Base-by-base conservation (phyloP, 2,888 invertebrate genomes). In the Entomobrya multifasciata region DNA sequence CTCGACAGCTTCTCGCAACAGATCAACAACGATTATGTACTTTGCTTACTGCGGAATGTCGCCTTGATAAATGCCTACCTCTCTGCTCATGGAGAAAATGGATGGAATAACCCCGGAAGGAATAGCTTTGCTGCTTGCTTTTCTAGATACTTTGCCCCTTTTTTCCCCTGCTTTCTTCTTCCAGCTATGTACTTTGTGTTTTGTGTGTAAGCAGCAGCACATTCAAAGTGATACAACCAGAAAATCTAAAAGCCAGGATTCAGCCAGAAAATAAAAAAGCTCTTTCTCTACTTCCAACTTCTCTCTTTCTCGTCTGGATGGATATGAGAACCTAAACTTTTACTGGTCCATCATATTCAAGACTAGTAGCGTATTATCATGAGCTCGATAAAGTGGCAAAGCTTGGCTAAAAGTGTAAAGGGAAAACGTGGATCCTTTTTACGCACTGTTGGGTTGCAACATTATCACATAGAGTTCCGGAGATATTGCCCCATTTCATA, bases 41-140 rank as follows among this genome's bases (percentile, higher is more conserved):
- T 55, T 52, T 49, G 67, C 44, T 22, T 72, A 41, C 44, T 72
- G 74, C 30, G 82, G 72, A 17, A 60, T 62, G 57, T 82, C 74
- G 72, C 17, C 27, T 49, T 60, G 57, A 65, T 74, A 76, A 65
- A 76, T 15, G 65, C 36, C 36, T 55, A n/a, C 1, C n/a, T n/a
- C n/a, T n/a, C 83, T 49, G 62, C 57, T 55, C 55, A 36, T 76
- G 36, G 57, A 57, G 57, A 36, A 36, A 36, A 36, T 70, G 74
- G 27, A 13, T 78, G 41, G n/a, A 62, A 62, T 60, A 78, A 62
- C 60, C 78, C 78, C 78, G 78, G 78, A 78, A 78, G 62, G 78
- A 78, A 41, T 47, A 62, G 22, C n/a, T n/a, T n/a, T n/a, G n/a
- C 60, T 78, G 60, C 44, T 47, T 78, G 78, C 36, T 36, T 17